Percentiles rank a stretch among this genome's conserved stretches.
phyloP scores from a whole-genome alignment of 2,797 vertebrate species.

The Oreonectes daqikongensis region DNA sequence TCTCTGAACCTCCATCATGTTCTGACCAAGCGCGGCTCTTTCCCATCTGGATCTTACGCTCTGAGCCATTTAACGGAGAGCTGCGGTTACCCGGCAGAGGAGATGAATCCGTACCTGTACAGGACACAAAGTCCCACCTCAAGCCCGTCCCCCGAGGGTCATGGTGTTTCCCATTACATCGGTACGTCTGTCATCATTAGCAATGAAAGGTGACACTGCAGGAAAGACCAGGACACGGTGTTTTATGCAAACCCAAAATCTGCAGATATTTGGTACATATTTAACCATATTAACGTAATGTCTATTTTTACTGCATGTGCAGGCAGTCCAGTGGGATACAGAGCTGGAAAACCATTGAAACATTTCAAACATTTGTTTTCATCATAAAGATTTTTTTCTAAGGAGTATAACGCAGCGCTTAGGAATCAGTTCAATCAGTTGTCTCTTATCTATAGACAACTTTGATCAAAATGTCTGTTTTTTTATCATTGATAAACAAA shows the following conservation, averaged over 20 bases:
- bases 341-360: slow-evolving; percentile 23
- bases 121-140: slow-evolving; percentile 78
- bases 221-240: neutral
- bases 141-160: slow-evolving; percentile 74
- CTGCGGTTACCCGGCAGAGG: slow-evolving; percentile 70
- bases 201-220: slow-evolving; percentile 85
- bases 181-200: slow-evolving; percentile 91
- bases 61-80: slow-evolving; percentile 71
- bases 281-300: slow-evolving; percentile 1
- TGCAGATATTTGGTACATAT: slow-evolving; percentile 18
- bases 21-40: slow-evolving; percentile 79
- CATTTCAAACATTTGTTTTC: neutral
- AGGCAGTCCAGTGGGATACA: slow-evolving; percentile 35
- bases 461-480: too few relatives aligned
- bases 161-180: slow-evolving; percentile 83
- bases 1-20: slow-evolving; percentile 87
- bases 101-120: slow-evolving; percentile 71
- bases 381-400: neutral
- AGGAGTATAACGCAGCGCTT: too few relatives aligned
- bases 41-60: slow-evolving; percentile 71
- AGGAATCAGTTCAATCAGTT: too few relatives aligned
- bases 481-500: too few relatives aligned
- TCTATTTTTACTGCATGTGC: slow-evolving; percentile 58
- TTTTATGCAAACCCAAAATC: slow-evolving; percentile 7
- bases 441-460: too few relatives aligned